A percentile compares a stretch with the other conserved stretches of the same genome.
Conservation (phyloP, 2,888 invertebrate genomes). For the Xylota segnis region DNA sequence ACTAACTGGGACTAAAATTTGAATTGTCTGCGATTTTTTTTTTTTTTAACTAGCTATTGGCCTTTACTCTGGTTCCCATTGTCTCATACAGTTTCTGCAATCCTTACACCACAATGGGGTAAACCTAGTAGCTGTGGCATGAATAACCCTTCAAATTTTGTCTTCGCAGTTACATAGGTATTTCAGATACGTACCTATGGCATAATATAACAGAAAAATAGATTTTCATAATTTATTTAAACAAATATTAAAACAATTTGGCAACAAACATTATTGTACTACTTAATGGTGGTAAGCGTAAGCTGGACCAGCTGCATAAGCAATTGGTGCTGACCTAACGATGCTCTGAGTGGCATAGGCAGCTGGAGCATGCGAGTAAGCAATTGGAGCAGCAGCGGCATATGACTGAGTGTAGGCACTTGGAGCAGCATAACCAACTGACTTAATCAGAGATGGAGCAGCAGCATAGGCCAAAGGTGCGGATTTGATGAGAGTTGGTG, state of each 20-base stretch:
- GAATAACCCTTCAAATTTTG: no score
- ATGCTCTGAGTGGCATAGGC: slow-evolving; percentile 38
- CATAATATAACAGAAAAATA: no score
- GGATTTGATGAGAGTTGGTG: slow-evolving; percentile 56
- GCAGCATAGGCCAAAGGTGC: slow-evolving; percentile 62
- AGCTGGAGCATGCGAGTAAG: slow-evolving; percentile 49
- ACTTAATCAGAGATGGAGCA: slow-evolving; percentile 31
- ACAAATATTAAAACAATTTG: slow-evolving; percentile 9
- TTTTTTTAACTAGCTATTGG: no score
- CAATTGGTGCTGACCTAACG: slow-evolving; percentile 44
- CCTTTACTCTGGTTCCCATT: no score
- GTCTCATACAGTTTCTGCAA: no score
- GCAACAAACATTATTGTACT: neutral
- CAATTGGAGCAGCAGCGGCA: slow-evolving; percentile 59
- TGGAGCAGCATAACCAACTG: slow-evolving; percentile 60
- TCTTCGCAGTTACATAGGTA: no score
- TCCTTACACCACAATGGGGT: no score
- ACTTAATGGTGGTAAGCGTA: slow-evolving; percentile 55
- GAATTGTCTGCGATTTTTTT: no score
- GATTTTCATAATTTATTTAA: slow-evolving; percentile 20
- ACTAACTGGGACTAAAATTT: no score
- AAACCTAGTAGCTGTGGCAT: no score
- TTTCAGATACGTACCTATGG: no score
- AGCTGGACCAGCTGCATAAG: slow-evolving; percentile 46
- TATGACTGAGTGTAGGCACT: slow-evolving; percentile 41